Percentiles rank a stretch among this genome's conserved stretches.
Evolutionary conservation across 2,113 vertebrate species (phyloP).

Genomic region (Lophius piscatorius): DNA sequence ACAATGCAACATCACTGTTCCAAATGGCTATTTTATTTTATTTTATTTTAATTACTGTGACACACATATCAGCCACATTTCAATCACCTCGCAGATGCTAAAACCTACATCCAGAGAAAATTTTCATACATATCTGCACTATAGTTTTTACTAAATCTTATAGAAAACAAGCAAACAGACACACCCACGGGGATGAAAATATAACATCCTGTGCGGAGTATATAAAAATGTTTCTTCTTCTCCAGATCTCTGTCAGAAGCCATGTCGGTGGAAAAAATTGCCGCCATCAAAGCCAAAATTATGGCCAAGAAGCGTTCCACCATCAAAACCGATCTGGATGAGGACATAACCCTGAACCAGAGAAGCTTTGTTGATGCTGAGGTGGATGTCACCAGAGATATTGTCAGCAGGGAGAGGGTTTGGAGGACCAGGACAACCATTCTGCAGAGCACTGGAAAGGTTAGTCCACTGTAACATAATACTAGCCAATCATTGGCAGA

Average conservation of each 20-base stretch:
- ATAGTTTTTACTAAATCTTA: too few relatives aligned
- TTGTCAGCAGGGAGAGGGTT: conserved; percentile 96
- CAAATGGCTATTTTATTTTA: too few relatives aligned
- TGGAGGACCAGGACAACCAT: conserved; percentile 98
- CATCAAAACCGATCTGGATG: conserved; percentile 97
- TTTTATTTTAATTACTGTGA: too few relatives aligned
- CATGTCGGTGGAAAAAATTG: conserved; percentile 99
- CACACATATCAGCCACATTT: too few relatives aligned
- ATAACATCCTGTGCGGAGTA: too few relatives aligned
- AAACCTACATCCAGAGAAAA: too few relatives aligned
- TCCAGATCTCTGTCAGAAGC: conserved; percentile 96
- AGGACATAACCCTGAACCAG: conserved; percentile 96
- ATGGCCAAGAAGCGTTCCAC: conserved; percentile 99
- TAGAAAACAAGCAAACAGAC: too few relatives aligned
- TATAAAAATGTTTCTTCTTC: background rate
- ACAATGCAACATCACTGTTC: too few relatives aligned
- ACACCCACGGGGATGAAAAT: too few relatives aligned
- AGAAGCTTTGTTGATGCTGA: conserved; percentile 98
- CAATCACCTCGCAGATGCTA: too few relatives aligned
- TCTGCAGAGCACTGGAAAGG: conserved; percentile 97
- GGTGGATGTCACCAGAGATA: conserved; percentile 96
- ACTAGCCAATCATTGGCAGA: background rate
- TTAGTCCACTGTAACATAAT: too few relatives aligned
- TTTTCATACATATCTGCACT: too few relatives aligned
- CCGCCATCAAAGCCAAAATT: conserved; percentile 99